Base-by-base conservation (phyloP, 2,797 vertebrate genomes). In the Xenopus petersii region DNA sequence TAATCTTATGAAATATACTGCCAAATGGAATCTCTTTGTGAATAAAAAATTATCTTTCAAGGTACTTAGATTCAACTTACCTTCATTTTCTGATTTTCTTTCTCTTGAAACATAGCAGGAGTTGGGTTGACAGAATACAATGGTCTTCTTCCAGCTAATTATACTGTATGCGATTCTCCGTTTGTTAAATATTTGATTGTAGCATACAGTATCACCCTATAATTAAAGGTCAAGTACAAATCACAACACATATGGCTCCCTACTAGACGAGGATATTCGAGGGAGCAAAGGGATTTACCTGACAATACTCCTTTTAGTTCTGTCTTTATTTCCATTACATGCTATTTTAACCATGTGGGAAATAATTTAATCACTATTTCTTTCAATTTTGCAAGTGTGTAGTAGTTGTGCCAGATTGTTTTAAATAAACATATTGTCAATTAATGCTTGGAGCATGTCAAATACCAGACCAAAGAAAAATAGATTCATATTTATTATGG, bases 151-250 rank as follows among this genome's bases (percentile, higher is more conserved):
- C 61, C 62, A 69, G 26, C 3, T 46, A 73, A 70, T 63, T 64
- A 59, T 59, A 73, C 33, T 58, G 54, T 21, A 78, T 70, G 10
- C 49, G 49, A 55, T 17, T 64, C 6, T 21, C 67, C 24, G 42
- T 33, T 74, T 48, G 26, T 42, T 65, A 70, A 66, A 66, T 70
- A 62, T 67, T 48, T 54, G 51, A 70, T 59, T 70, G 71, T 4
- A 67, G 69, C 63, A 60, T 67, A 62, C 48, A 49, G 73, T 64
- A 70, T 73, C 61, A 70, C 71, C 66, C 67, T 61, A n/a, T 67
- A 74, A 74, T 79, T 79, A 79, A 74, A 74, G 77, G 77, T 79
- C 77, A 74, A 74, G 71, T 74, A 67, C 66, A 78, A 78, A 78
- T 78, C 76, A 60, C 49, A 78, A 60, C 71, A 70, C 71, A 74